Evolutionary conservation across 2,888 invertebrate species (phyloP), one percentile per base, ranked within the genome.

Genomic region (Caenorhabditis sulstoni): DNA sequence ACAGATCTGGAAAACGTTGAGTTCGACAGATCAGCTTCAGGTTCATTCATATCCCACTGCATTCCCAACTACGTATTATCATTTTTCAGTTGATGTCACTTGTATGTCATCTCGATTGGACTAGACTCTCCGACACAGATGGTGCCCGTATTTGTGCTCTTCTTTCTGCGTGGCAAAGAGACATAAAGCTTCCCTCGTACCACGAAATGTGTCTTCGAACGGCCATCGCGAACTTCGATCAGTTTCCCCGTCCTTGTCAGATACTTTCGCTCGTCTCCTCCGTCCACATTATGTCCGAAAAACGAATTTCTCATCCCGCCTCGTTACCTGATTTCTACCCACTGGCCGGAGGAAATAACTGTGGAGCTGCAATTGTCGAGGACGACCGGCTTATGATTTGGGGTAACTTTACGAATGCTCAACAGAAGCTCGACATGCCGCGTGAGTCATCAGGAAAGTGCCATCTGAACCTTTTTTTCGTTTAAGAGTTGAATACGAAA

Each of bases 361-460:
- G 82, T 71, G 78, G 84, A 5, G 84, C 78, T 1, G 81, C 79
- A 4, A 81, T 88, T 39, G 64, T 78, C 9, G 85, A 84, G 37
- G 86, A 87, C 53, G 81, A 83, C 35, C 78, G 81, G n/a, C 50
- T 85, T 18, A 62, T 82, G 49, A 73, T 86, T 35, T 88, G 87
- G 87, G 88, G 88, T 18, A 85, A 85, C 68, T 86, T 87, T 49
- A 81, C 81, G 12, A 87, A 86, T 44, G 80, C 82, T 0, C 81
- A 76, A 35, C 66, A 83, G 14, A 76, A 81, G 22, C 39, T 78
- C 35, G 78, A 78, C 23, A 44, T 71, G 4, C 49, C 70, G 18
- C 65, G 75, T 75, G 2, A 66, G 59, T 41, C 23, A 7, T 39
- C 50, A 37, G 20, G 14, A 22, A 18, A 20, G n/a, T n/a, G n/a